These are phyloP conservation scores for Nemapogon koenigi DNA, from an alignment of 2,888 invertebrate genomes.

Conservation along the genomic window DNA sequence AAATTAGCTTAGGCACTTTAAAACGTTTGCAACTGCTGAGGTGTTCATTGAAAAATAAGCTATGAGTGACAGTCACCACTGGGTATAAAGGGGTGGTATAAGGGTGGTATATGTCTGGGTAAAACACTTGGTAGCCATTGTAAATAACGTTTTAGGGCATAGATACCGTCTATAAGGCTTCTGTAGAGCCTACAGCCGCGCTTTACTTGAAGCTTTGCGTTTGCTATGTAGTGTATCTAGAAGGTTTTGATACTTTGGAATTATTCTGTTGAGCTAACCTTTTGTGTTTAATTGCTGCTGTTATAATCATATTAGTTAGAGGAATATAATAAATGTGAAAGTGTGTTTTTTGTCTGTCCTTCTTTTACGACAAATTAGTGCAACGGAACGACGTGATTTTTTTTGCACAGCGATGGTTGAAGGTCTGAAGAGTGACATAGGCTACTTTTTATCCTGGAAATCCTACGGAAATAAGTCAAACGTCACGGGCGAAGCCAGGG, in stretches of 20 bases:
- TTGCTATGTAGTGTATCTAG: neutral
- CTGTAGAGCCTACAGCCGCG: conserved; percentile 8
- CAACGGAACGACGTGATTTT: neutral
- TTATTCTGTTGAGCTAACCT: neutral
- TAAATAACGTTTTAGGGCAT: conserved; percentile 11
- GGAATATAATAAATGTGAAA: too few relatives aligned
- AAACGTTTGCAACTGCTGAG: neutral
- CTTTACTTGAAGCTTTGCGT: conserved; percentile 6
- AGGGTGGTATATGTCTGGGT: conserved; percentile 2
- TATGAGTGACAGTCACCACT: conserved; percentile 5
- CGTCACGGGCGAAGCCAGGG: too few relatives aligned
- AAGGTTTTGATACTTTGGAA: conserved; percentile 3
- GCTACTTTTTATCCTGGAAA: neutral
- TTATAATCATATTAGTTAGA: neutral
- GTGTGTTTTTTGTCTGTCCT: neutral
- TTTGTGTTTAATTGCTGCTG: neutral
- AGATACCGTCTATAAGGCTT: conserved; percentile 8
- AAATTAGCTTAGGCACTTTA: conserved; percentile 1
- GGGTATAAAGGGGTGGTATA: neutral
- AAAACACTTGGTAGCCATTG: conserved; percentile 10
- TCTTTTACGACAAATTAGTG: neutral
- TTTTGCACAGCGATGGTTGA: neutral
- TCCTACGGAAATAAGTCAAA: too few relatives aligned
- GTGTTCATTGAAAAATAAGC: conserved; percentile 5
- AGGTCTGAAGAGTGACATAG: neutral